Percentiles rank a stretch among this genome's conserved stretches.
Conservation (phyloP, 1,140 invertebrate species). For the Thrips palmi region DNA sequence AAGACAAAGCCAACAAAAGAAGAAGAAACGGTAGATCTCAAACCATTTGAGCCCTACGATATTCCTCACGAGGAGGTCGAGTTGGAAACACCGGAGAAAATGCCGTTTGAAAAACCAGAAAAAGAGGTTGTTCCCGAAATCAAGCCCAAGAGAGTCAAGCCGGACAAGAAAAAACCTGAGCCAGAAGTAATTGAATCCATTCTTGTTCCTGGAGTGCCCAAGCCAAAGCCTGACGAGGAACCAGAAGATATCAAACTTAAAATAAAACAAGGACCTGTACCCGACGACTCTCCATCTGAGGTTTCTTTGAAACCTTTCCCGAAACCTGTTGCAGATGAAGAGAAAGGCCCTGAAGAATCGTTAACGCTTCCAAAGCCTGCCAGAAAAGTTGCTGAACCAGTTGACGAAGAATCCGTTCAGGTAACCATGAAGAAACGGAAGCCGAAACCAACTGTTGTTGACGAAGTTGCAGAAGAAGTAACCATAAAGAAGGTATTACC, state of each 20-base stretch:
- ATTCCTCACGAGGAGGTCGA: slow-evolving; percentile 10
- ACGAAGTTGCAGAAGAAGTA: slow-evolving; percentile 27
- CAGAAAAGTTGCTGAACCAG: slow-evolving; percentile 9
- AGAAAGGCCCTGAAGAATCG: slow-evolving; percentile 12
- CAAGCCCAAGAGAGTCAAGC: background rate
- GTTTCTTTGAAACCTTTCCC: slow-evolving; percentile 1
- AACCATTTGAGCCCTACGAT: slow-evolving; percentile 10
- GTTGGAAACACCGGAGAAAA: slow-evolving; percentile 2
- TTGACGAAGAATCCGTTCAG: slow-evolving; percentile 10
- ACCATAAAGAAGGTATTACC: slow-evolving; percentile 24
- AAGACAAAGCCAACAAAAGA: slow-evolving; percentile 16
- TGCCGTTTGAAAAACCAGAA: background rate
- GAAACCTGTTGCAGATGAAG: slow-evolving; percentile 13
- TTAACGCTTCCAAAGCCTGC: too few species aligned
- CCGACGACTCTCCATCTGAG: too few species aligned
- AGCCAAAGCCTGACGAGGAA: slow-evolving; percentile 16
- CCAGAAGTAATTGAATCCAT: slow-evolving; percentile 3
- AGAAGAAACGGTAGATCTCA: slow-evolving; percentile 16
- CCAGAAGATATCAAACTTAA: slow-evolving; percentile 13
- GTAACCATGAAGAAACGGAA: slow-evolving; percentile 22
- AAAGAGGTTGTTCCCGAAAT: slow-evolving; percentile 8
- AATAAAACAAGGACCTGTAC: slow-evolving; percentile 10
- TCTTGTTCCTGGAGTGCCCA: too few species aligned
- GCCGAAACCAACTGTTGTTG: slow-evolving; percentile 17
- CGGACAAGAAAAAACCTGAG: slow-evolving; percentile 9